These are phyloP conservation scores for Dipodomys stephensi DNA, from an alignment of 2,113 vertebrate species.

Conservation along the genomic window DNA sequence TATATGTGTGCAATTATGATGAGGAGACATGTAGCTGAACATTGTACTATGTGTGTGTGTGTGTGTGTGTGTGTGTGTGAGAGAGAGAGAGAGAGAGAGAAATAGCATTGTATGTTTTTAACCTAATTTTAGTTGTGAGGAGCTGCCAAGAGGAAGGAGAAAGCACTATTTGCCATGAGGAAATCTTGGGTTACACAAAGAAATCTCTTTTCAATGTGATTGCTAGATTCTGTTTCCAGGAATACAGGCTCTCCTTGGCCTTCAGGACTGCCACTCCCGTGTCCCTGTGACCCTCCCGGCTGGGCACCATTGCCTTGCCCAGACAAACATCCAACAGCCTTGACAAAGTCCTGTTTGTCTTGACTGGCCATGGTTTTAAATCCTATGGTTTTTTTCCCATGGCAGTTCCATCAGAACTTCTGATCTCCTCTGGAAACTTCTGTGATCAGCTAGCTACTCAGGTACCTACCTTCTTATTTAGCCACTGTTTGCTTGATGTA, in stretches of 20 bases:
- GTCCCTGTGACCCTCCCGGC: not conserved
- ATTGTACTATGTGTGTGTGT: accelerated
- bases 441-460: not conserved
- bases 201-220: slow-evolving; percentile 47
- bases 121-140: slow-evolving; percentile 1
- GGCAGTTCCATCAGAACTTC: not conserved
- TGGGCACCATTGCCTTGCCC: not conserved
- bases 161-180: slow-evolving; percentile 44
- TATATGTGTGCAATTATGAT: not conserved
- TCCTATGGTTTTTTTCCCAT: not conserved
- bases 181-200: slow-evolving; percentile 21
- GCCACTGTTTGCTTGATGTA: not conserved
- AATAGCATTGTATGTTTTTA: not conserved
- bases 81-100: too few relatives aligned
- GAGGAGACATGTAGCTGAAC: not conserved
- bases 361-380: not conserved
- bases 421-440: not conserved
- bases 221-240: slow-evolving; percentile 38
- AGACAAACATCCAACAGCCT: not conserved
- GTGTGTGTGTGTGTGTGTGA: not conserved
- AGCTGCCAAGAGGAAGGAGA: slow-evolving; percentile 57
- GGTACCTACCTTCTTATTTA: not conserved
- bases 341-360: not conserved
- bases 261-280: not conserved
- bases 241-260: not conserved